Conservation (phyloP, 2,797 vertebrate genomes). For the Vipera latastei region DNA sequence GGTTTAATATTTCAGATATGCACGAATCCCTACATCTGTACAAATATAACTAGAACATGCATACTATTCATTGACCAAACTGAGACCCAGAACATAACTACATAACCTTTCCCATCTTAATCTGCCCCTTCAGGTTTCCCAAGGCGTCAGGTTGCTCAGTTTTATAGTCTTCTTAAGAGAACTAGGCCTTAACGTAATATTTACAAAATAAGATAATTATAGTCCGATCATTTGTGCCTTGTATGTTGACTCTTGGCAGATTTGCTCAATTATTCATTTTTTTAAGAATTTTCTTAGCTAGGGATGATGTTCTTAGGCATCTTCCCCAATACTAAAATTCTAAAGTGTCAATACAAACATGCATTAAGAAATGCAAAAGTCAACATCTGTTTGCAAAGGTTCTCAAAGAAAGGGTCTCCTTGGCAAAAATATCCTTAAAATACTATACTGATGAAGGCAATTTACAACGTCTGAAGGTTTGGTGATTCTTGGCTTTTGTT, state of each 20-base stretch:
- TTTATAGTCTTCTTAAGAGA: no score
- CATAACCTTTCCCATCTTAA: neutral
- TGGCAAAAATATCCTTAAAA: neutral
- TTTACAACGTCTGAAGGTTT: neutral
- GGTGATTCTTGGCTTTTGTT: neutral
- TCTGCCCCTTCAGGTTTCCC: neutral
- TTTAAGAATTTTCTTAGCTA: no score
- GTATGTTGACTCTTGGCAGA: no score
- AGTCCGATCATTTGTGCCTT: no score
- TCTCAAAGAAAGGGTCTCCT: neutral
- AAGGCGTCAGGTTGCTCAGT: no score
- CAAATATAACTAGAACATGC: slow-evolving; percentile 27
- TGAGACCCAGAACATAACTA: neutral
- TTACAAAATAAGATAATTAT: no score
- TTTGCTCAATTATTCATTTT: no score
- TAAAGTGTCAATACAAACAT: neutral
- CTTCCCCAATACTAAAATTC: no score
- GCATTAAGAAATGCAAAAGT: neutral
- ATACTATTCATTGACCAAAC: slow-evolving; percentile 39
- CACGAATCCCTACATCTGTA: slow-evolving; percentile 26
- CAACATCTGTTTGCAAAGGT: neutral
- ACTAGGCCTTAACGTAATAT: no score
- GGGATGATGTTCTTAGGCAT: no score
- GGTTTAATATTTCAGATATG: slow-evolving; percentile 40
- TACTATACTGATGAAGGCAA: neutral